Evolutionary conservation across 2,888 invertebrate species (phyloP).

Genomic region (Poecilus cupreus): DNA sequence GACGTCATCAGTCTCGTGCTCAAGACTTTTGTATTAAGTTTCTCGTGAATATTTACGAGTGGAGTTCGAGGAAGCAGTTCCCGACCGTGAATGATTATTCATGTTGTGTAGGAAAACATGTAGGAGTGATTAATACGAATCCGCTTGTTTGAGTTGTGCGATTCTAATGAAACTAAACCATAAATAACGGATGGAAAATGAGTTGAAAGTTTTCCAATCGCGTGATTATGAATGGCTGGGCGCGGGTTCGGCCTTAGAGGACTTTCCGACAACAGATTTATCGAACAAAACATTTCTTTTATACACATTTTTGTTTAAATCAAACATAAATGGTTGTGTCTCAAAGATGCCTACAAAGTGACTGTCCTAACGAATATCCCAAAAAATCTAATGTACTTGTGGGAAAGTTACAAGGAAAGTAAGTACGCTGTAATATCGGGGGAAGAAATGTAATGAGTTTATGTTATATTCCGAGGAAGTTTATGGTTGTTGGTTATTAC

Average conservation of each 20-base stretch:
- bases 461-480: no score
- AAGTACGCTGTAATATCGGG: no score
- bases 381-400: no score
- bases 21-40: conserved; percentile 41
- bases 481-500: no score
- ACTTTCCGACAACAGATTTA: not conserved
- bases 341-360: no score
- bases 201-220: conserved; percentile 55
- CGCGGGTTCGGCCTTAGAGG: not conserved
- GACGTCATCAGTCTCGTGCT: conserved; percentile 32
- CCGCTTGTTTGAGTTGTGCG: conserved; percentile 7
- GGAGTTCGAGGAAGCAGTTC: conserved; percentile 26
- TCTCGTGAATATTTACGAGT: conserved; percentile 40
- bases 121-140: conserved; percentile 24
- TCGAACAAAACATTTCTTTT: no score
- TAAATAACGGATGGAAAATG: conserved; percentile 43
- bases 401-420: no score
- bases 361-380: no score
- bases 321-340: no score
- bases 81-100: conserved; percentile 24
- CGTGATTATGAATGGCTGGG: conserved; percentile 46
- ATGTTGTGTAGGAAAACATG: conserved; percentile 35
- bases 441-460: no score
- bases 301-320: no score
- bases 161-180: conserved; percentile 48